phyloP scores from a whole-genome alignment of 2,113 vertebrate genomes.

The Scophthalmus maximus region DNA sequence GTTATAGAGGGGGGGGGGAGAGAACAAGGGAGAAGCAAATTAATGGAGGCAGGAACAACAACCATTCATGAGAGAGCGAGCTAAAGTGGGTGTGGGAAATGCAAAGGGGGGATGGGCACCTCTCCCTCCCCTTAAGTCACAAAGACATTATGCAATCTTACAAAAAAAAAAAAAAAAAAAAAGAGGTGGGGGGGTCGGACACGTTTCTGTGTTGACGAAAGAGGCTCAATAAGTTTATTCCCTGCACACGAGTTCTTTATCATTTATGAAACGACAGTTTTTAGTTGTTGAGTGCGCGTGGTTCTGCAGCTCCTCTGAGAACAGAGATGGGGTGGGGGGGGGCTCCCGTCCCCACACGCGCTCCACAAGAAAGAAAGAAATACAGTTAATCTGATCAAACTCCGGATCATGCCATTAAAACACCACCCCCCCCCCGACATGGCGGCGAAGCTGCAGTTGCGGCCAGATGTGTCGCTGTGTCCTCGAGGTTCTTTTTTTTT shows the following conservation, averaged over 20 bases:
- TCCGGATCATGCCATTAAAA: not conserved
- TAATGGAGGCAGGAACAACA: constrained; percentile 52
- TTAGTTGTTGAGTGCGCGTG: too few species aligned
- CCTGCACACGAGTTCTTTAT: too few species aligned
- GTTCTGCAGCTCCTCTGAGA: not conserved
- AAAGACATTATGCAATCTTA: constrained; percentile 75
- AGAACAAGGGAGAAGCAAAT: constrained; percentile 39
- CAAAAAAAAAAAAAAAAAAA: constrained; percentile 10
- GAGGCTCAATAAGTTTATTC: not conserved
- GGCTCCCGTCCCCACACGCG: constrained; percentile 3
- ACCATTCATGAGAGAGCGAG: constrained; percentile 50
- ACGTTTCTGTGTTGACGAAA: constrained; percentile 2
- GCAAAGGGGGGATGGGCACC: constrained; percentile 64
- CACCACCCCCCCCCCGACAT: too few species aligned
- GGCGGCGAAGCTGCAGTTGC: too few species aligned
- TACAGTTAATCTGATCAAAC: too few species aligned
- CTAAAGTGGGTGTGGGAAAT: constrained; percentile 68
- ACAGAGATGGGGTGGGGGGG: not conserved
- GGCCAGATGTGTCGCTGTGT: constrained; percentile 43
- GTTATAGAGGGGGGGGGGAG: not conserved
- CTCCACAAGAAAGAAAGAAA: too few species aligned
- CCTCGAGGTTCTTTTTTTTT: too few species aligned
- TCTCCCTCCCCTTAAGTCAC: constrained; percentile 58
- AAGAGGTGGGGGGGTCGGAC: constrained; percentile 30
- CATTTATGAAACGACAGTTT: too few species aligned